Conservation (phyloP, 2,113 vertebrate genomes). For the Labeo catla region DNA sequence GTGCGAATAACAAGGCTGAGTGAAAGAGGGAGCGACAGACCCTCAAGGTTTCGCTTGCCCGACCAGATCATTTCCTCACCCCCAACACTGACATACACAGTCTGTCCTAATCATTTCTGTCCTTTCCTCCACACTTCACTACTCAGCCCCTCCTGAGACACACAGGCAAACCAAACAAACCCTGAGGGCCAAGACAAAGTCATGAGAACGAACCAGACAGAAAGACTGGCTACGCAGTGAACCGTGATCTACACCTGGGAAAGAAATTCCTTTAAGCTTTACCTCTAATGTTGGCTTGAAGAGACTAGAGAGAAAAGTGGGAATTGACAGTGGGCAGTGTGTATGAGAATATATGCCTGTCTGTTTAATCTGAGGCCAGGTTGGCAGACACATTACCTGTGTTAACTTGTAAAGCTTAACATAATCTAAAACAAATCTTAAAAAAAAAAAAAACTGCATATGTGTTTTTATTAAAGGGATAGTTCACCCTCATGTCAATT, state of each 20-base stretch:
- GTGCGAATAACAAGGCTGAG: constrained; percentile 19
- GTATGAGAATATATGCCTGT: not conserved
- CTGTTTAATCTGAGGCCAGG: not conserved
- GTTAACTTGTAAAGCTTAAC: not conserved
- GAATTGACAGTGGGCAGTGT: not conserved
- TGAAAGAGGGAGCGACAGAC: not conserved
- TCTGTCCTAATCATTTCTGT: constrained; percentile 28
- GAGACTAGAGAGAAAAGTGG: not conserved
- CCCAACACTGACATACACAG: constrained; percentile 23
- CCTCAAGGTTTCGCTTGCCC: constrained; percentile 19
- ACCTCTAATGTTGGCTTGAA: constrained; percentile 10
- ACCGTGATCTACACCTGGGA: constrained; percentile 8
- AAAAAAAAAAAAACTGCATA: no score
- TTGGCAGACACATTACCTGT: not conserved
- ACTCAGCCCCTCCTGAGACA: constrained; percentile 18
- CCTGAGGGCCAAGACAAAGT: constrained; percentile 7
- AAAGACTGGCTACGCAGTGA: constrained; percentile 5
- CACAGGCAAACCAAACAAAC: constrained; percentile 24
- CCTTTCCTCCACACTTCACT: constrained; percentile 32
- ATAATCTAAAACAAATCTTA: no score
- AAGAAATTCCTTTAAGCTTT: not conserved
- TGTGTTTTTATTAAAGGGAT: no score
- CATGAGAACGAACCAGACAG: not conserved
- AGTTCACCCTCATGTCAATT: no score
- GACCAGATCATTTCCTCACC: constrained; percentile 38